Percentiles rank a stretch among this genome's conserved stretches.
These are phyloP conservation scores for Porites lutea DNA, from an alignment of 64 coral and sea anemone species.

Conservation along the genomic window DNA sequence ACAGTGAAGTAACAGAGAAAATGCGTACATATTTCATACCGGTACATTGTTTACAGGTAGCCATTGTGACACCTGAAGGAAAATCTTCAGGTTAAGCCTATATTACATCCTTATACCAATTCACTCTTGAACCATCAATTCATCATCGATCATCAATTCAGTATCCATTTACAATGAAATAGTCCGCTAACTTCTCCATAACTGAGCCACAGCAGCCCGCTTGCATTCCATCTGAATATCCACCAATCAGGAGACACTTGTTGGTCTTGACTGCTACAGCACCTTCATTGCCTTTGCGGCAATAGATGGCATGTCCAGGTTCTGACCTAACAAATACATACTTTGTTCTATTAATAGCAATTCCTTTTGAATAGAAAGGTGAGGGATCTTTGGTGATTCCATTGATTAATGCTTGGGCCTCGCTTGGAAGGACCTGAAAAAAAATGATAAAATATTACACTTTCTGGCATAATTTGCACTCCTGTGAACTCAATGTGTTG, in stretches of 20 bases:
- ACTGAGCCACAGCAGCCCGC: conserved; percentile 85
- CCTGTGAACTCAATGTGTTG: neutral
- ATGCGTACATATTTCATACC: too few relatives aligned
- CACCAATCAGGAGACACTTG: conserved; percentile 92
- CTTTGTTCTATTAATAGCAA: conserved; percentile 70
- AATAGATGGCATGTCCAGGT: conserved; percentile 84
- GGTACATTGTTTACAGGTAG: too few relatives aligned
- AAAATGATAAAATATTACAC: neutral
- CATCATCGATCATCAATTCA: neutral
- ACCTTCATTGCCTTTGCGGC: conserved; percentile 84
- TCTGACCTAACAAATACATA: conserved; percentile 80
- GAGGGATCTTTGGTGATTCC: conserved; percentile 90
- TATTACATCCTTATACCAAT: too few relatives aligned
- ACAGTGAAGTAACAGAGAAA: too few relatives aligned
- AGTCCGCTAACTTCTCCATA: conserved; percentile 88
- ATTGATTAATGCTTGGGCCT: conserved; percentile 75
- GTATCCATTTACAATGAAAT: conserved; percentile 82
- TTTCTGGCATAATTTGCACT: neutral
- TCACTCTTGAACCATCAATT: too few relatives aligned
- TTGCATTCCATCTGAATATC: conserved; percentile 89
- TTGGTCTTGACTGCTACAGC: conserved; percentile 92
- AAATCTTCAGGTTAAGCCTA: too few relatives aligned
- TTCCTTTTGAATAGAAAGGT: conserved; percentile 77
- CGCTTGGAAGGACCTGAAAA: conserved; percentile 82
- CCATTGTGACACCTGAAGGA: too few relatives aligned